Percentiles rank a stretch among this genome's conserved stretches.
These are phyloP conservation scores for Mus caroli DNA, from an alignment of 2,797 vertebrate genomes.

Conservation along the genomic window DNA sequence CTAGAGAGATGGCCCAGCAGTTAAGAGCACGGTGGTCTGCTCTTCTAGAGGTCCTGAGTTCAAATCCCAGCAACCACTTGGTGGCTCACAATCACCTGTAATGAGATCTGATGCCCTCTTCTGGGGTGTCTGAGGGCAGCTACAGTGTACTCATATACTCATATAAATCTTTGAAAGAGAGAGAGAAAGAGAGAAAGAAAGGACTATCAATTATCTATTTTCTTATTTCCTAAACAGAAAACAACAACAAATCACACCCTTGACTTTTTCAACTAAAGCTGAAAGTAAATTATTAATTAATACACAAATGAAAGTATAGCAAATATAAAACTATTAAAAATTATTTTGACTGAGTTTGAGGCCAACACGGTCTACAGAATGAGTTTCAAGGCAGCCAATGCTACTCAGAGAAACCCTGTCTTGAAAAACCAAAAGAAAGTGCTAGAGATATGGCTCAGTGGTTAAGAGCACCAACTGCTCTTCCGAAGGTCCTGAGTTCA, in stretches of 20 bases:
- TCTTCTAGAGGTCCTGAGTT: no score
- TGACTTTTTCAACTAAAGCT: neutral
- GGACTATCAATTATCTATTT: neutral
- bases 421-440: neutral
- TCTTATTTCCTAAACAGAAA: constrained; percentile 8
- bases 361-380: neutral
- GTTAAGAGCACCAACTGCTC: no score
- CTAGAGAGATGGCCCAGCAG: no score
- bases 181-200: neutral
- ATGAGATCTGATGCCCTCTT: no score
- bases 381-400: neutral
- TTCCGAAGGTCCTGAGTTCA: no score
- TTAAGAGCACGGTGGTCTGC: no score
- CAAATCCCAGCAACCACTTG: no score
- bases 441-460: no score
- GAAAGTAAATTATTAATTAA: constrained; percentile 40
- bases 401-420: neutral
- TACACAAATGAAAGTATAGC: neutral
- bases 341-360: neutral
- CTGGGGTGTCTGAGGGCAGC: no score
- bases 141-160: no score
- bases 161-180: no score
- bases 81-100: no score
- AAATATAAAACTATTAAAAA: constrained; percentile 43
- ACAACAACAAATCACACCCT: neutral